These are phyloP conservation scores for Embidobia sp. DNA, from an alignment of 2,888 invertebrate species.

Conservation along the genomic window DNA sequence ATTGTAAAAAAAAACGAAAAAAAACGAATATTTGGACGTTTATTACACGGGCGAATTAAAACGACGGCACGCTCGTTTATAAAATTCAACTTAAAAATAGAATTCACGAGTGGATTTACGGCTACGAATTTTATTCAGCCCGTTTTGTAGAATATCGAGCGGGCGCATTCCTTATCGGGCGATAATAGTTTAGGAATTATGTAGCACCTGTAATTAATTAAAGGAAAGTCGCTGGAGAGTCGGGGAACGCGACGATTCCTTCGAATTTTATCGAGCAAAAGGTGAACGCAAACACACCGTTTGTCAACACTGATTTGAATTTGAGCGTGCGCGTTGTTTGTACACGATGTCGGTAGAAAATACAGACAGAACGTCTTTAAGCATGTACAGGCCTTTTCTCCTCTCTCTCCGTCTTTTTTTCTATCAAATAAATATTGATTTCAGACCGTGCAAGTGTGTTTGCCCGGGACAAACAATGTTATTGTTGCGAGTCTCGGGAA, in stretches of 20 bases:
- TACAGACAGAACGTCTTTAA: slow-evolving; percentile 24
- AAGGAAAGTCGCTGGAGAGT: not conserved
- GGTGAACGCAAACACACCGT: slow-evolving; percentile 44
- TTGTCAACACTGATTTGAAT: slow-evolving; percentile 64
- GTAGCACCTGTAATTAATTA: slow-evolving; percentile 16
- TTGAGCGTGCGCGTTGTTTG: slow-evolving; percentile 48
- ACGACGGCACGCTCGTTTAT: too few relatives aligned
- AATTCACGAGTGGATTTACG: too few relatives aligned
- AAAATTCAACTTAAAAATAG: too few relatives aligned
- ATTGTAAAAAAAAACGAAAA: too few relatives aligned
- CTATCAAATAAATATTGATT: slow-evolving; percentile 65
- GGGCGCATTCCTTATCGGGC: slow-evolving; percentile 8
- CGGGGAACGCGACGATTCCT: slow-evolving; percentile 13
- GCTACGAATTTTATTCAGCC: too few relatives aligned
- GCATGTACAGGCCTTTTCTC: not conserved
- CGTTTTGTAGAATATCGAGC: too few relatives aligned
- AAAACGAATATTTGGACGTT: too few relatives aligned
- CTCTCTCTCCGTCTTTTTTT: not conserved
- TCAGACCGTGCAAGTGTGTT: slow-evolving; percentile 47
- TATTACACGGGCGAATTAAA: too few relatives aligned
- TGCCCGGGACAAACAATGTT: slow-evolving; percentile 45
- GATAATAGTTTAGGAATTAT: slow-evolving; percentile 5
- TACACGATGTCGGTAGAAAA: slow-evolving; percentile 32
- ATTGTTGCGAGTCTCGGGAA: slow-evolving; percentile 41
- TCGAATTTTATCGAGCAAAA: slow-evolving; percentile 34